Evolutionary conservation across 2,888 invertebrate genomes (phyloP).

Genomic region (Rhamnusium bicolor): DNA sequence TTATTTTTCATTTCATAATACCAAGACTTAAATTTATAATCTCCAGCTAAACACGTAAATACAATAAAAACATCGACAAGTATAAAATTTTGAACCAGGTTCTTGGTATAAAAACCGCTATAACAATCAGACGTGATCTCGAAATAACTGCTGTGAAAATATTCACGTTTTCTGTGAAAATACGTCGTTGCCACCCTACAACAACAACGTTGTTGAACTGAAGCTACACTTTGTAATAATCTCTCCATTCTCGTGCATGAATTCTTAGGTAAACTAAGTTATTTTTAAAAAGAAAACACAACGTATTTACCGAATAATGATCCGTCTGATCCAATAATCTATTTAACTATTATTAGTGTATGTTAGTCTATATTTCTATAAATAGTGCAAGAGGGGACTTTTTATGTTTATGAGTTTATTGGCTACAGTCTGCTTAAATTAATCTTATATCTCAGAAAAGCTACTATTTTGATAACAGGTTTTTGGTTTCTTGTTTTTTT

Average conservation of each 20-base stretch:
- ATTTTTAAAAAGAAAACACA: conserved; percentile 20
- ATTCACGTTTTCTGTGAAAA: neutral
- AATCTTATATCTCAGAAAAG: neutral
- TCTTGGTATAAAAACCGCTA: neutral
- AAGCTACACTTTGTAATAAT: neutral
- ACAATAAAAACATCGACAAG: conserved; percentile 4
- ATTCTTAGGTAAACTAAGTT: neutral
- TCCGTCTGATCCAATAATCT: neutral
- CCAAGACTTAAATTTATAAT: neutral
- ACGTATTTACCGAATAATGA: conserved; percentile 8
- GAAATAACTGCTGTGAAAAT: conserved; percentile 17
- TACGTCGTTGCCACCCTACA: neutral
- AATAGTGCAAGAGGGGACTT: conserved; percentile 6
- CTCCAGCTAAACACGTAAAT: neutral
- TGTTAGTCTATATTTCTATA: neutral
- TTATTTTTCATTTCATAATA: neutral
- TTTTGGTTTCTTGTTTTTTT: too few relatives aligned
- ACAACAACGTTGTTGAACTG: neutral
- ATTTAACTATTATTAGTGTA: neutral
- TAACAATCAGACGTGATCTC: conserved; percentile 6
- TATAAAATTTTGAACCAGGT: neutral
- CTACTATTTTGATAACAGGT: neutral
- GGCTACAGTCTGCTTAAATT: neutral
- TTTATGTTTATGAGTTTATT: conserved; percentile 26
- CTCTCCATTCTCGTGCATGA: neutral